phyloP scores from a whole-genome alignment of 64 coral and sea anemone genomes.

The Orbicella faveolata region DNA sequence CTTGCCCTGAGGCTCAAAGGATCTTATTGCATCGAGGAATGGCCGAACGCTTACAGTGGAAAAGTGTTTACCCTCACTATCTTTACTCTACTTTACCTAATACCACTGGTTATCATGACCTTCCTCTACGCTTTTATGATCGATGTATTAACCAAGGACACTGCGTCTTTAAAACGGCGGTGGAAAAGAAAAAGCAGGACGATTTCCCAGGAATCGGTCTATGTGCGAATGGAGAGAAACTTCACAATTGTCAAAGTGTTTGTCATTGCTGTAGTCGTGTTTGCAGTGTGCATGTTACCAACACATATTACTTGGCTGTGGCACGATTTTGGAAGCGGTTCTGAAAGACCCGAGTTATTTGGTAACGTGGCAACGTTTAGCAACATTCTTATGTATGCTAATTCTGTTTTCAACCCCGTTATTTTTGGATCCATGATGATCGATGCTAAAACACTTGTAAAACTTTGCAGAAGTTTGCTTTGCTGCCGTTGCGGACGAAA shows the following conservation, averaged over 20 bases:
- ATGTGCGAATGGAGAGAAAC: constrained; percentile 43
- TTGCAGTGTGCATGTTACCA: constrained; percentile 76
- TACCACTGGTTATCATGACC: constrained; percentile 60
- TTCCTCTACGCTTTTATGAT: constrained; percentile 63
- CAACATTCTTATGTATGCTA: constrained; percentile 87
- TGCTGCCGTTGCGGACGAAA: neutral
- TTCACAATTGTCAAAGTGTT: constrained; percentile 78
- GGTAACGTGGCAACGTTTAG: constrained; percentile 69
- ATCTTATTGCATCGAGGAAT: constrained; percentile 44
- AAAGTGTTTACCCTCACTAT: constrained; percentile 63
- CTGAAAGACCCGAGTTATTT: constrained; percentile 36
- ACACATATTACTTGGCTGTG: constrained; percentile 76
- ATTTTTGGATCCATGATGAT: constrained; percentile 76
- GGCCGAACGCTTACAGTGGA: constrained; percentile 40
- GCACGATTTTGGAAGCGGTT: constrained; percentile 76
- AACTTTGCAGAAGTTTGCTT: neutral
- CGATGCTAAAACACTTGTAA: neutral
- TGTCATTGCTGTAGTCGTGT: constrained; percentile 59
- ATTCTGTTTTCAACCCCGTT: constrained; percentile 87
- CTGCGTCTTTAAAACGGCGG: constrained; percentile 8
- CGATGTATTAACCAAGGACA: constrained; percentile 50
- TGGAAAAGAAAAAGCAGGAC: neutral
- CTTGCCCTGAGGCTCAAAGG: constrained; percentile 43
- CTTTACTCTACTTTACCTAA: constrained; percentile 53
- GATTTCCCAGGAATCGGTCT: constrained; percentile 19